Base-by-base conservation (phyloP, 1,140 invertebrate genomes). In the Procambarus virginalis region DNA sequence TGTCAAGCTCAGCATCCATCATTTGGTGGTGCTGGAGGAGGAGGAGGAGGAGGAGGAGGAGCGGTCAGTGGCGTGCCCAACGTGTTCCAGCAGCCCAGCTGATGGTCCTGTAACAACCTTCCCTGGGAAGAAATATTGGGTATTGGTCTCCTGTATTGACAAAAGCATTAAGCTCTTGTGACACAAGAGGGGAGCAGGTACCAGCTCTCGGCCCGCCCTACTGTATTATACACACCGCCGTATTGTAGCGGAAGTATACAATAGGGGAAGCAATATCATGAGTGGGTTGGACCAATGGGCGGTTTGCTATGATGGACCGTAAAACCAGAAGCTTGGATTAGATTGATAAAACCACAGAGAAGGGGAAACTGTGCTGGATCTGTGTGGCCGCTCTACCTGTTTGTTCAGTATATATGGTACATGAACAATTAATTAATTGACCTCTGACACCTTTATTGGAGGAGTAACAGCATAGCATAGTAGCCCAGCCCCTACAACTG, bases 101-200 rank as follows among this genome's bases (percentile, higher is more conserved):
- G 68, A 73, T 22, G 8, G 68, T 34, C 68, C 10, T 73, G n/a
- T 73, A 22, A 17, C 82, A 83, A 17, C 10, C 81, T 64, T 46
- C 68, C 83, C 70, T 55, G 70, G 46, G 34, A 84, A 76, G 83
- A 84, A 84, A 84, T 84, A 84, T 84, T 84, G 83, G 83, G 83
- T 84, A 84, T 84, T 84, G 83, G 83, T 49, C 68, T 68, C n/a
- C 83, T 70, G 73, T 84, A 84, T 84, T 76, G 83, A 84, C 73
- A 84, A 84, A 84, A 49, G 83, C 83, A 84, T 84, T 84, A 84
- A 84, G 83, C 68, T 70, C 73, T 48, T 49, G 73, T 76, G 76
- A 75, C 76, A 76, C 83, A 84, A 84, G 73, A 58, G 55, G 73
- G 83, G 73, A 73, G 83, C 83, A 84, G 48, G 73, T 82, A 20